Evolutionary conservation across 2,888 invertebrate genomes (phyloP), one percentile per base, ranked within the genome.

Genomic region (Alcis repandata): DNA sequence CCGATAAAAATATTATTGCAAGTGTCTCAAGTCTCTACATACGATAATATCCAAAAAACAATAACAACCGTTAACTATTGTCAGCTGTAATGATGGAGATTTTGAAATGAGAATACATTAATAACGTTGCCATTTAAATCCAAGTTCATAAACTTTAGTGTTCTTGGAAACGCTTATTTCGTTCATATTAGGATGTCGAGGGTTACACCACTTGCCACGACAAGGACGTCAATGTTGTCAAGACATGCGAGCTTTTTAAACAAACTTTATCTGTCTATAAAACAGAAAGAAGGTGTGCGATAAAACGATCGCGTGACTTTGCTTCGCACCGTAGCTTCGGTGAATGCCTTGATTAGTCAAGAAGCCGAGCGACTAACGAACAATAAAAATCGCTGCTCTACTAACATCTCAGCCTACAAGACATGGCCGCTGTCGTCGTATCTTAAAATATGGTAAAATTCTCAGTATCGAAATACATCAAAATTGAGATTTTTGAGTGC

Each of bases 181-280:
- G 76, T 78, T 84, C 75, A 73, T 79, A 78, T 86, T 85, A 82
- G 83, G 79, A 84, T 85, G 83, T 87, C 77, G 84, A 88, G 84
- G 83, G 84, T 86, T 85, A 87, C 85, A 84, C 87, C 86, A 88
- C 89, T 90, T 84, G 88, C 87, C 89, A 90, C 87, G 87, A 88
- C 84, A 85, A 86, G 86, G 84, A 84, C 86, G 83, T 83, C 88
- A 78, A 91, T 91, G 88, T 86, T 83, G 84, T 82, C 79, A 81
- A 88, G 87, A 87, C 92, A 91, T 91, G 92, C 92, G 81, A 92
- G 85, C 86, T 90, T 92, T 91, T 91, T 90, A 91, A 91, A 90
- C 86, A 87, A 89, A 89, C 85, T 90, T 90, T 92, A 90, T 90
- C 88, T 86, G 85, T 86, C 86, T 86, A 89, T 90, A 91, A 91